Evolutionary conservation across 1,140 invertebrate genomes (phyloP).

Genomic region (Cherax destructor): DNA sequence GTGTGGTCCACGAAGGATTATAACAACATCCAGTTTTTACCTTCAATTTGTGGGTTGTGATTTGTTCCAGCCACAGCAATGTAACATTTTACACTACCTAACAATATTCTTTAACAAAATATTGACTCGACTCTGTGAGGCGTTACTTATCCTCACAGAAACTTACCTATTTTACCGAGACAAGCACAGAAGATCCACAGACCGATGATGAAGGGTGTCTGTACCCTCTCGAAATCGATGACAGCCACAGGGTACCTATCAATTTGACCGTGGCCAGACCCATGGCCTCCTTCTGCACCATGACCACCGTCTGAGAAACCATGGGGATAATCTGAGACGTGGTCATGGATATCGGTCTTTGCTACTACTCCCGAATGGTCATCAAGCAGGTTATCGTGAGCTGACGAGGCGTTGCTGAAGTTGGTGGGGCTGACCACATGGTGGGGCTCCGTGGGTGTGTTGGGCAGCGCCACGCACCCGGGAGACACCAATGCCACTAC

Average conservation of each 20-base stretch:
- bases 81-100: too few species aligned
- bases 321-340: not conserved
- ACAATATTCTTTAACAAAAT: too few species aligned
- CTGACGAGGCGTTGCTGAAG: not conserved
- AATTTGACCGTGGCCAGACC: conserved; percentile 42
- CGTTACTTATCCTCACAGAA: too few species aligned
- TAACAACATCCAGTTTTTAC: too few species aligned
- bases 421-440: not conserved
- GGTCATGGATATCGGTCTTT: not conserved
- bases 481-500: not conserved
- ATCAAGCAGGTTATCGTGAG: not conserved
- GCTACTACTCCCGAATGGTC: not conserved
- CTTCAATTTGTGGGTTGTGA: too few species aligned
- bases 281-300: not conserved
- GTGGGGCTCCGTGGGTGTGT: conserved; percentile 24
- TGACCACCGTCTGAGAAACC: not conserved
- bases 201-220: conserved; percentile 94
- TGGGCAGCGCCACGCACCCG: not conserved
- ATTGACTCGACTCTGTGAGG: too few species aligned
- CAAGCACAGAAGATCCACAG: conserved; percentile 96
- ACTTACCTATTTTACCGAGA: conserved; percentile 94
- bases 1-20: too few species aligned
- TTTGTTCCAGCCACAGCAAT: too few species aligned
- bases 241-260: conserved; percentile 84
- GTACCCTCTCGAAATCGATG: conserved; percentile 90